These are phyloP conservation scores for Armadillidium nasatum DNA, from an alignment of 1,140 invertebrate species.

Conservation along the genomic window DNA sequence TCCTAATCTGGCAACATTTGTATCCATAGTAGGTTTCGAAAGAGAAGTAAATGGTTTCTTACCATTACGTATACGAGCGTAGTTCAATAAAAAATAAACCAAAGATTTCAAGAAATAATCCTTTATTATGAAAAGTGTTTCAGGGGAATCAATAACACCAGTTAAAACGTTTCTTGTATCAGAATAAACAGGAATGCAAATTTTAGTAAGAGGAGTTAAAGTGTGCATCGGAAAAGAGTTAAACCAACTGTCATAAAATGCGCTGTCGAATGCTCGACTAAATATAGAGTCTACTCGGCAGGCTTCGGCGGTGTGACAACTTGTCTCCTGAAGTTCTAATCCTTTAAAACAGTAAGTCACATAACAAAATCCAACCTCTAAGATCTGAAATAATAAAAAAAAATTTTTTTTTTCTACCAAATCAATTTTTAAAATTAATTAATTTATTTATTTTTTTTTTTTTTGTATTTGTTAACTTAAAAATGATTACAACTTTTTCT, in stretches of 20 bases:
- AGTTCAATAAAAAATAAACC: conserved; percentile 51
- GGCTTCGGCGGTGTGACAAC: conserved; percentile 56
- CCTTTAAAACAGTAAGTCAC: conserved; percentile 52
- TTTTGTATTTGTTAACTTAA: no score
- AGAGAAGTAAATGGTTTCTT: no score
- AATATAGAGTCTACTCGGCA: conserved; percentile 54
- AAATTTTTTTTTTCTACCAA: background rate
- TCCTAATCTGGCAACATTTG: background rate
- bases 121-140: conserved; percentile 49
- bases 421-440: background rate
- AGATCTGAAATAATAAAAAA: conserved; percentile 43
- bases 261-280: conserved; percentile 49
- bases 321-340: conserved; percentile 56
- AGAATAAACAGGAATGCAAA: conserved; percentile 48
- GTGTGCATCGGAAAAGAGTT: conserved; percentile 44
- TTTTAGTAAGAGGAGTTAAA: conserved; percentile 42
- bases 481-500: background rate
- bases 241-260: conserved; percentile 16
- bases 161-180: conserved; percentile 54
- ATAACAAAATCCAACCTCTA: conserved; percentile 52
- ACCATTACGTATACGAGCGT: conserved; percentile 40
- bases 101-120: conserved; percentile 51
- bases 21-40: no score
- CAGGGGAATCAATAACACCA: conserved; percentile 53
- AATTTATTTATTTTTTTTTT: background rate